Evolutionary conservation across 2,888 invertebrate species (phyloP).

Genomic region (Noctua fimbriata): DNA sequence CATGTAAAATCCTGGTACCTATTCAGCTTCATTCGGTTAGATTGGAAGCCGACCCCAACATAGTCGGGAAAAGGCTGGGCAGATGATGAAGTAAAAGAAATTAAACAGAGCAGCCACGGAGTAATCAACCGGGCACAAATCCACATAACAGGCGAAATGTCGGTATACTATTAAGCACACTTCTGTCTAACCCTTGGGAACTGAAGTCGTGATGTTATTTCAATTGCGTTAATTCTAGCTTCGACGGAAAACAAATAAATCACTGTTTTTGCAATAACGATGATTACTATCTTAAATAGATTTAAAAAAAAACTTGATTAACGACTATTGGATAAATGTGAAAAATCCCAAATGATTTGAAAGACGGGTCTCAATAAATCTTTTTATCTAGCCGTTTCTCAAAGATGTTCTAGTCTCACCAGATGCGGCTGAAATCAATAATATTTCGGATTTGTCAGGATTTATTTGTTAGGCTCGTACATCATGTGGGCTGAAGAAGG

Average conservation of each 20-base stretch:
- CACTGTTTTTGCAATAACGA: background rate
- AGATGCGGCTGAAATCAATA: background rate
- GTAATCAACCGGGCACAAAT: too few relatives aligned
- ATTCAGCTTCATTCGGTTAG: too few relatives aligned
- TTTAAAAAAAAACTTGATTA: background rate
- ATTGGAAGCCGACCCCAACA: too few relatives aligned
- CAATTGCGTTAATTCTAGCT: background rate
- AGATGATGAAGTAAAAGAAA: background rate
- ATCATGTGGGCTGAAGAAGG: too few relatives aligned
- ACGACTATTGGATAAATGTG: background rate
- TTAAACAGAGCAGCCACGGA: too few relatives aligned
- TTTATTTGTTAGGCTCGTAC: too few relatives aligned
- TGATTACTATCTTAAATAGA: background rate
- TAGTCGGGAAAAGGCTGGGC: background rate
- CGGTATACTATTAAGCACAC: too few relatives aligned
- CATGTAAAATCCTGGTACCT: too few relatives aligned
- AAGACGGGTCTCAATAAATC: background rate
- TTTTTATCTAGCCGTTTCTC: background rate
- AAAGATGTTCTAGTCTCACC: background rate
- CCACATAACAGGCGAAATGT: too few relatives aligned
- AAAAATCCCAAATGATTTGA: constrained; percentile 1
- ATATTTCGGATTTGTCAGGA: too few relatives aligned
- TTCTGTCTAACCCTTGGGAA: too few relatives aligned
- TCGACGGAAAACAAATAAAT: background rate
- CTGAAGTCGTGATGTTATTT: background rate